A percentile compares a stretch with the other conserved stretches of the same genome.
Conservation (phyloP, 1,140 invertebrate genomes). For the Tetragonula clypearis region DNA sequence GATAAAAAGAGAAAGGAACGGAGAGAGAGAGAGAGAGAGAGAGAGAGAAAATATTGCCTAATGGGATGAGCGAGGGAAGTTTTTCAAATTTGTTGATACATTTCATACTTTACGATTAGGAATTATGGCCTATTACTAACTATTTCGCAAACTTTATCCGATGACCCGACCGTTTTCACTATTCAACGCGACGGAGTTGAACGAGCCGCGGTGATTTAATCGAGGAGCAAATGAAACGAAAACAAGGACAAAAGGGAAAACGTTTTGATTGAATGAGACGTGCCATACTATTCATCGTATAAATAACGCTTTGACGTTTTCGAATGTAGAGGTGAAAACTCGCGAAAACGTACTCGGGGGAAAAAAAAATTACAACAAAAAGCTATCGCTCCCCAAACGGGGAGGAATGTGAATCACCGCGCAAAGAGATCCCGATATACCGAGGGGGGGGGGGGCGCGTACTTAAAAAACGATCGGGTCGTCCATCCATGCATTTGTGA, state of each 20-base stretch:
- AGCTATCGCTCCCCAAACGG: neutral
- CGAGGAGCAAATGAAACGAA: neutral
- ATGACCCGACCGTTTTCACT: conserved; percentile 68
- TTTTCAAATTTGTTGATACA: conserved; percentile 77
- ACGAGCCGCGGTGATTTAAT: conserved; percentile 3
- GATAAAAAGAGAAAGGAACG: conserved; percentile 3
- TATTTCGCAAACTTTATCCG: conserved; percentile 77
- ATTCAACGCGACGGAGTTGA: neutral
- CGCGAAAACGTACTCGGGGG: neutral
- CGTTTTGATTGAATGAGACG: conserved; percentile 18
- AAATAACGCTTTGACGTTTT: conserved; percentile 31
- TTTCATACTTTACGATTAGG: conserved; percentile 76
- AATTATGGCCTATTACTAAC: conserved; percentile 76
- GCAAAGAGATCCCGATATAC: neutral
- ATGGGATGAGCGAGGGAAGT: conserved; percentile 48
- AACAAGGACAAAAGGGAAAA: too few species aligned
- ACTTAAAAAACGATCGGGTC: conserved; percentile 58
- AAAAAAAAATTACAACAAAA: conserved; percentile 2
- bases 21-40: neutral
- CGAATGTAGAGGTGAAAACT: neutral
- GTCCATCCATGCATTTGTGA: conserved; percentile 52
- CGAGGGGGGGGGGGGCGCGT: neutral
- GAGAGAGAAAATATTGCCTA: conserved; percentile 60
- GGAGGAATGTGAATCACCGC: neutral
- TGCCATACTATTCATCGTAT: conserved; percentile 34